Conservation (phyloP, 2,888 invertebrate genomes). For the Emmelina monodactyla region DNA sequence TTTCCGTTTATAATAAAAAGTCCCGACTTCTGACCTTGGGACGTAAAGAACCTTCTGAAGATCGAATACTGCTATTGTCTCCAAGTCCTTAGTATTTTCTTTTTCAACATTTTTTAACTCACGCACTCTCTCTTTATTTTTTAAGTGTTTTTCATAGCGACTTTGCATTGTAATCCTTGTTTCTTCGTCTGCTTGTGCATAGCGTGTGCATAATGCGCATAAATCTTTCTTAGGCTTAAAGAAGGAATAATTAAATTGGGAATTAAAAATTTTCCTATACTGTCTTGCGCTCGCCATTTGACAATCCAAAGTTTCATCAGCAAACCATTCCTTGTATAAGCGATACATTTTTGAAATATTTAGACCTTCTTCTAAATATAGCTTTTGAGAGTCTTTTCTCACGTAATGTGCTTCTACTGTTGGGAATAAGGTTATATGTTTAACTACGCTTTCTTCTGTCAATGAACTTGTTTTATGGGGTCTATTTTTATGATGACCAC, state of each 20-base stretch:
- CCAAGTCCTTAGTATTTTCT: constrained; percentile 2
- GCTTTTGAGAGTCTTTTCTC: constrained; percentile 5
- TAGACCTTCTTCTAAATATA: constrained; percentile 13
- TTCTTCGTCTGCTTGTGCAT: constrained; percentile 4
- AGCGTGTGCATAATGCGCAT: constrained; percentile 4
- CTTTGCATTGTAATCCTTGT: constrained; percentile 4
- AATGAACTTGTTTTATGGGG: constrained; percentile 5
- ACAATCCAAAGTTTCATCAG: constrained; percentile 7
- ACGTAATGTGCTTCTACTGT: constrained; percentile 13
- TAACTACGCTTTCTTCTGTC: constrained; percentile 4
- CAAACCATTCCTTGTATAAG: constrained; percentile 11
- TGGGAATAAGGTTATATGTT: constrained; percentile 10
- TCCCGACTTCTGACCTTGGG: constrained; percentile 18
- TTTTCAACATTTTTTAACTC: constrained; percentile 18
- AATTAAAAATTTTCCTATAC: constrained; percentile 3
- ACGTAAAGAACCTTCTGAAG: constrained; percentile 18
- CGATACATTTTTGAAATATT: constrained; percentile 17
- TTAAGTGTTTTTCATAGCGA: constrained; percentile 11
- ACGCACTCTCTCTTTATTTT: constrained; percentile 16
- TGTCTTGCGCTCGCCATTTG: constrained; percentile 12
- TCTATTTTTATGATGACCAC: constrained; percentile 12
- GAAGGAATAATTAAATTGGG: constrained; percentile 4
- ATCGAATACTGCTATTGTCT: constrained; percentile 17
- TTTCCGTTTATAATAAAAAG: constrained; percentile 19
- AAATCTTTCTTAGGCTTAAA: constrained; percentile 8